phyloP scores from a whole-genome alignment of 2,888 invertebrate genomes.

The Strigamia maritima region DNA sequence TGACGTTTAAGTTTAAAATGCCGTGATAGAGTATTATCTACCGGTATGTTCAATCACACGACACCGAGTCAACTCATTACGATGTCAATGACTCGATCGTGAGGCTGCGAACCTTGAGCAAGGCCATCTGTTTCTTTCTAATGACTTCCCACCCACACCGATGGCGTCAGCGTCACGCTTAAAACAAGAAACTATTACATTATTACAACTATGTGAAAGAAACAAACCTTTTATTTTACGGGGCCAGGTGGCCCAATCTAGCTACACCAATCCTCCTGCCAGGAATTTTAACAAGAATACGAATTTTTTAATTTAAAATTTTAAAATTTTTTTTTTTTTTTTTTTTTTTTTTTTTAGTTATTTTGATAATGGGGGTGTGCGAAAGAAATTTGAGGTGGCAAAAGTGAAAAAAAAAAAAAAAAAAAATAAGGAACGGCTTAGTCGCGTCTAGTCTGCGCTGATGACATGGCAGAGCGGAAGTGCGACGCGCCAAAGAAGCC shows the following conservation, averaged over 20 bases:
- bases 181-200: slow-evolving; percentile 9
- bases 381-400: neutral
- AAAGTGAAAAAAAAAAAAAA: neutral
- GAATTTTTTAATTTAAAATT: no score
- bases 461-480: slow-evolving; percentile 7
- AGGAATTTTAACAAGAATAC: no score
- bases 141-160: neutral
- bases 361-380: neutral
- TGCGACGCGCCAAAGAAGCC: slow-evolving; percentile 26
- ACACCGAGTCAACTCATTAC: slow-evolving; percentile 6
- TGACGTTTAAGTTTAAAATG: neutral
- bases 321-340: no score
- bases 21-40: no score
- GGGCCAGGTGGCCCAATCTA: slow-evolving; percentile 9
- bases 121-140: slow-evolving; percentile 24
- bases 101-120: slow-evolving; percentile 13
- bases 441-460: slow-evolving; percentile 8
- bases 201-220: slow-evolving; percentile 18
- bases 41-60: neutral
- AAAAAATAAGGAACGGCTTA: slow-evolving; percentile 6
- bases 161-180: slow-evolving; percentile 14
- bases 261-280: no score
- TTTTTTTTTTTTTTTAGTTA: neutral
- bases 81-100: neutral
- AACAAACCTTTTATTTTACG: neutral